Conservation (phyloP, 2,797 vertebrate species). For the Micromesistius poutassou region DNA sequence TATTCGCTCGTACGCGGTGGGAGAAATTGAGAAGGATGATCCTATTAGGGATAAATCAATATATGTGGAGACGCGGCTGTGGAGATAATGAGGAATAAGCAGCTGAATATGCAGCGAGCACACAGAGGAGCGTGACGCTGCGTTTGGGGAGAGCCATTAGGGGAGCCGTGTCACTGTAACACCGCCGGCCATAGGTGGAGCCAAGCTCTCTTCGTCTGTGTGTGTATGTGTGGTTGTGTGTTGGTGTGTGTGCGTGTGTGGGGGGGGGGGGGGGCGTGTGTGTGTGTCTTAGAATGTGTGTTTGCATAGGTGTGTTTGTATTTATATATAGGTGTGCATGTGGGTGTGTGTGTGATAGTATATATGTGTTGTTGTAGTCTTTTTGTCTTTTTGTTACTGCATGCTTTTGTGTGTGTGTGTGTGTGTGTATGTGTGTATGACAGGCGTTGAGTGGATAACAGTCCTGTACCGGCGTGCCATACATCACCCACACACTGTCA, state of each 20-base stretch:
- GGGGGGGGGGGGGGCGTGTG: no score
- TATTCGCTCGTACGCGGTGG: background rate
- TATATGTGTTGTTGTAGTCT: constrained; percentile 29
- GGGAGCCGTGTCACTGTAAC: constrained; percentile 36
- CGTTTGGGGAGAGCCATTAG: constrained; percentile 55
- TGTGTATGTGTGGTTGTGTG: constrained; percentile 18
- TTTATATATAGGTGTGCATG: no score
- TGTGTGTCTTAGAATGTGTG: constrained; percentile 36
- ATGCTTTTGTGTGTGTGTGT: constrained; percentile 19
- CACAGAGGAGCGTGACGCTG: constrained; percentile 47
- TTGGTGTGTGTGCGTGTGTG: constrained; percentile 16
- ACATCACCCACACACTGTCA: constrained; percentile 72
- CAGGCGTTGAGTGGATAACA: constrained; percentile 58
- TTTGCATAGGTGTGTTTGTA: no score
- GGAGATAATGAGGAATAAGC: constrained; percentile 40
- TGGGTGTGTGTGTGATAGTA: constrained; percentile 38
- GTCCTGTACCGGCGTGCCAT: constrained; percentile 64
- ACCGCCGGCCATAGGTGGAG: no score
- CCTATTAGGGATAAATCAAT: constrained; percentile 22
- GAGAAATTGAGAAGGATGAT: background rate
- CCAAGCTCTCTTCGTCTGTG: no score
- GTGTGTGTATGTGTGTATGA: constrained; percentile 36
- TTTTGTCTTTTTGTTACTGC: constrained; percentile 16
- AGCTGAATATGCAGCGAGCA: constrained; percentile 16
- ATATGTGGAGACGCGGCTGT: constrained; percentile 31